phyloP scores from a whole-genome alignment of 1,140 invertebrate genomes.

The Drosophila micromelanica region DNA sequence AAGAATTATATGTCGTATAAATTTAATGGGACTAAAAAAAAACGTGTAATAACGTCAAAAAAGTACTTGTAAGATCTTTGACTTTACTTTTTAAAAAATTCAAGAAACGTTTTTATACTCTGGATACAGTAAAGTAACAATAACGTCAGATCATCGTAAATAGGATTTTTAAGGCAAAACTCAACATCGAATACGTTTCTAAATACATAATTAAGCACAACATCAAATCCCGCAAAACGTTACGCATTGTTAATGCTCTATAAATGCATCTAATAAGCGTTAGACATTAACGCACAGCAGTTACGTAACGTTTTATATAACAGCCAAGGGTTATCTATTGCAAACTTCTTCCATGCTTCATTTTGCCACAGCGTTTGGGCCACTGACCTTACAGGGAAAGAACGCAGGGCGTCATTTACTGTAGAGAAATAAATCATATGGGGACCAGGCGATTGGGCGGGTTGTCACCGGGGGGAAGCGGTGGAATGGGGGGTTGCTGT shows the following conservation, averaged over 20 bases:
- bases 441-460: constrained; percentile 8
- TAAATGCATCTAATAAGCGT: neutral
- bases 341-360: neutral
- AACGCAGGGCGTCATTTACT: constrained; percentile 11
- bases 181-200: too few relatives aligned
- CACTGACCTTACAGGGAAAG: constrained; percentile 25
- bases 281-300: neutral
- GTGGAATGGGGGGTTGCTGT: neutral
- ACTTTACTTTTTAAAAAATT: too few relatives aligned
- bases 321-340: neutral
- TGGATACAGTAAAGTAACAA: too few relatives aligned
- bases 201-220: too few relatives aligned
- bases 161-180: too few relatives aligned
- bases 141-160: too few relatives aligned
- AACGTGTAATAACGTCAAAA: too few relatives aligned
- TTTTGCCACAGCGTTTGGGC: constrained; percentile 18
- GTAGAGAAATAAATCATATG: constrained; percentile 40
- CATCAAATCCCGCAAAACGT: too few relatives aligned
- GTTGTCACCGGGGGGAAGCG: neutral
- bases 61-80: too few relatives aligned
- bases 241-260: neutral
- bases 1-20: too few relatives aligned
- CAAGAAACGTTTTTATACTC: too few relatives aligned
- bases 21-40: too few relatives aligned
- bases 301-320: constrained; percentile 25